A percentile compares a stretch with the other conserved stretches of the same genome.
phyloP scores from a whole-genome alignment of 2,888 invertebrate species.

The Diplolepis rosae region DNA sequence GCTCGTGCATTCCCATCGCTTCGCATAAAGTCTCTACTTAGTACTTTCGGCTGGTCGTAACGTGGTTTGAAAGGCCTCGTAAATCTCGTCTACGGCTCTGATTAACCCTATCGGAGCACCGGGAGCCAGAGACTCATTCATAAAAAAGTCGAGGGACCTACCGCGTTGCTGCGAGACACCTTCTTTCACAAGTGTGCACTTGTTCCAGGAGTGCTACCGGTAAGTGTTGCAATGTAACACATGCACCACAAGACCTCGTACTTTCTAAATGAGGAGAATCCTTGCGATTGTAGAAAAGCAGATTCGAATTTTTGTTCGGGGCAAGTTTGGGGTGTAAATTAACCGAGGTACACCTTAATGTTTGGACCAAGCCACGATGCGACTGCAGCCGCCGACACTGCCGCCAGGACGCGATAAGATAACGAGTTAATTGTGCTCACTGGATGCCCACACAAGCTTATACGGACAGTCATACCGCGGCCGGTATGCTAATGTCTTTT shows the following conservation, averaged over 20 bases:
- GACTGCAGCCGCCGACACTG: slow-evolving; percentile 54
- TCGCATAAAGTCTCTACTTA: slow-evolving; percentile 23
- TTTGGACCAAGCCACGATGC: slow-evolving; percentile 65
- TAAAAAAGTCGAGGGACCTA: slow-evolving; percentile 48
- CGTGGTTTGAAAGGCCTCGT: slow-evolving; percentile 39
- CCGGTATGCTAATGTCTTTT: slow-evolving; percentile 73
- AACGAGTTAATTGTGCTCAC: slow-evolving; percentile 74
- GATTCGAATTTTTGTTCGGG: slow-evolving; percentile 39
- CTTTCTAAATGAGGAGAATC: slow-evolving; percentile 11
- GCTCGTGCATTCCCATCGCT: slow-evolving; percentile 17
- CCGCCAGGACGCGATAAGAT: slow-evolving; percentile 71
- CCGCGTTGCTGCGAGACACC: slow-evolving; percentile 38
- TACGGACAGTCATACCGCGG: slow-evolving; percentile 66
- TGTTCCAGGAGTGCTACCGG: slow-evolving; percentile 6
- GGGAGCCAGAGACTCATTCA: slow-evolving; percentile 24
- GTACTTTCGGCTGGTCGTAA: slow-evolving; percentile 29
- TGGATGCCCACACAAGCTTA: slow-evolving; percentile 71
- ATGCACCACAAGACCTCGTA: neutral
- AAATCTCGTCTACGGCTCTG: slow-evolving; percentile 48
- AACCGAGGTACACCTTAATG: slow-evolving; percentile 72
- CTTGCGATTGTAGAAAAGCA: slow-evolving; percentile 26
- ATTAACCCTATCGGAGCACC: slow-evolving; percentile 47
- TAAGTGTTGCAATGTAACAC: slow-evolving; percentile 23
- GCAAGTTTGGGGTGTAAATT: slow-evolving; percentile 69
- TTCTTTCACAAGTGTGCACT: slow-evolving; percentile 18